A percentile compares a stretch with the other conserved stretches of the same genome.
phyloP scores from a whole-genome alignment of 1,140 invertebrate species.

The Ladona fulva region DNA sequence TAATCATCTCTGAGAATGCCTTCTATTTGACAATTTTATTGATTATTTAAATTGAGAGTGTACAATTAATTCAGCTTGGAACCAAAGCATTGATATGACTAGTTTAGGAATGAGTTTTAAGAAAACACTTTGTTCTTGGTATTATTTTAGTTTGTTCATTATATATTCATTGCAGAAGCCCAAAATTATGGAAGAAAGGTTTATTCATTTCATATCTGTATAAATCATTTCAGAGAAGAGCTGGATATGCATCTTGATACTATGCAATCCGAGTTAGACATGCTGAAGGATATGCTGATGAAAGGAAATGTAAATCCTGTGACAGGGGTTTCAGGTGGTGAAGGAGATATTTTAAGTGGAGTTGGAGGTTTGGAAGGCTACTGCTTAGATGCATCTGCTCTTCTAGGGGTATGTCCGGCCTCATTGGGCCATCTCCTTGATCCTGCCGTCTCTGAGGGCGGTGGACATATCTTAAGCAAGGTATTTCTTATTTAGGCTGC shows the following conservation, averaged over 20 bases:
- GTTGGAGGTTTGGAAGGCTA: background rate
- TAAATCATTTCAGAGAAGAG: background rate
- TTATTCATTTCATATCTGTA: background rate
- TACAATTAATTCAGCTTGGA: too few relatives aligned
- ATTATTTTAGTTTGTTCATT: background rate
- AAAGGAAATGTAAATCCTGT: background rate
- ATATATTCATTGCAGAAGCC: background rate
- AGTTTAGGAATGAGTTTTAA: too few relatives aligned
- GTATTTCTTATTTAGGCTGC: background rate
- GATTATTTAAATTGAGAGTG: too few relatives aligned
- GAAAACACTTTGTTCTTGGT: background rate
- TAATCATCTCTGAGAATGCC: too few relatives aligned
- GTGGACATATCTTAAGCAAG: background rate
- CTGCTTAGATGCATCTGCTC: constrained; percentile 3
- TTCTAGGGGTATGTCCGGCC: background rate
- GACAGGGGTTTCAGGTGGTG: background rate
- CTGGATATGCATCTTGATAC: background rate
- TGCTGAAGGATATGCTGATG: background rate
- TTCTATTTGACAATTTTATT: too few relatives aligned
- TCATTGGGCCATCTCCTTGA: constrained; percentile 7
- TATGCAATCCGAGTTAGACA: background rate
- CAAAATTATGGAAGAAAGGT: background rate
- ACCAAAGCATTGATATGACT: too few relatives aligned
- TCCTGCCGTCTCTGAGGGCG: background rate
- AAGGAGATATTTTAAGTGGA: background rate